Conservation (phyloP, 2,888 invertebrate species). For the Carcina quercana region DNA sequence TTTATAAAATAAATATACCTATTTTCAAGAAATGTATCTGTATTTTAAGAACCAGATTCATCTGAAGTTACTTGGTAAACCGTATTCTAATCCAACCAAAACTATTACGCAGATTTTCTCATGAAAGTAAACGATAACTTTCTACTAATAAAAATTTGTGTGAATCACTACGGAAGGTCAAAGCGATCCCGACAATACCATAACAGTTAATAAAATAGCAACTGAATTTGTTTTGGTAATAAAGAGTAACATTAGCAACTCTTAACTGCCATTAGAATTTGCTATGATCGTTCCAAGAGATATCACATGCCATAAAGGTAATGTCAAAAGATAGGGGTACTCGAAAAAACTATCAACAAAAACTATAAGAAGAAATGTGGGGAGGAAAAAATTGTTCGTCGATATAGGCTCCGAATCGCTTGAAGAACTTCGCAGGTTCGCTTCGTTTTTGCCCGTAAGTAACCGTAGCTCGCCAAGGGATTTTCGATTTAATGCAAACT, state of each 20-base stretch:
- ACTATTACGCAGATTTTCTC: too few relatives aligned
- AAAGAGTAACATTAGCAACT: slow-evolving; percentile 39
- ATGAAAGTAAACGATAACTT: too few relatives aligned
- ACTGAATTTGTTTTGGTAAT: slow-evolving; percentile 56
- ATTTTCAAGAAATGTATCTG: too few relatives aligned
- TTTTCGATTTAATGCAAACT: slow-evolving; percentile 45
- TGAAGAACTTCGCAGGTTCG: slow-evolving; percentile 26
- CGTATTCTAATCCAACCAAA: too few relatives aligned
- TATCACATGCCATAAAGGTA: slow-evolving; percentile 62
- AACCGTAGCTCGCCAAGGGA: slow-evolving; percentile 44
- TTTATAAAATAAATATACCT: too few relatives aligned
- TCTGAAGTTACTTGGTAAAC: too few relatives aligned
- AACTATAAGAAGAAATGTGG: slow-evolving; percentile 59
- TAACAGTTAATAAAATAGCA: slow-evolving; percentile 37
- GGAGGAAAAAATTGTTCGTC: slow-evolving; percentile 45
- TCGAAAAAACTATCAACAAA: slow-evolving; percentile 64
- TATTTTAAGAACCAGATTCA: too few relatives aligned
- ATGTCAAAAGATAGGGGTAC: slow-evolving; percentile 61
- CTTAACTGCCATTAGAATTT: slow-evolving; percentile 62
- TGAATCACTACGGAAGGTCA: slow-evolving; percentile 23
- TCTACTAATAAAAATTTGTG: neutral
- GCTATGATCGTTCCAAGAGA: slow-evolving; percentile 54
- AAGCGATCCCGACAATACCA: slow-evolving; percentile 22
- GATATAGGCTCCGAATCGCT: slow-evolving; percentile 47
- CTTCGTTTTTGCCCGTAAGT: slow-evolving; percentile 36